Percentiles rank a stretch among this genome's conserved stretches.
phyloP scores from a whole-genome alignment of 2,113 vertebrate species.

The Onychorhynchus coronatus region DNA sequence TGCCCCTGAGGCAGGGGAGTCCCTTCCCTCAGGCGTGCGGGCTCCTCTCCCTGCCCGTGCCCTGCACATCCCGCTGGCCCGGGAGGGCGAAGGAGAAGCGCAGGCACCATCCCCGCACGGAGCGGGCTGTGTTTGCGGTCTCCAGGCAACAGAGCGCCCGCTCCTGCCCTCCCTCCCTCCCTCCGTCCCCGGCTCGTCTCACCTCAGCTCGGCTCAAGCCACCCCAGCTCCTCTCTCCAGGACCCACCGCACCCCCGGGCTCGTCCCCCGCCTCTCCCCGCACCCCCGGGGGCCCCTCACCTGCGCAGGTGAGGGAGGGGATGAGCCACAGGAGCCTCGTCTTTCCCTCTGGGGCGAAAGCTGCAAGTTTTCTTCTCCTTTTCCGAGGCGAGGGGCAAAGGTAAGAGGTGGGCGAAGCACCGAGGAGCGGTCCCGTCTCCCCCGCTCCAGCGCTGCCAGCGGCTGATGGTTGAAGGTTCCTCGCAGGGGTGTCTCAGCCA shows the following conservation, averaged over 20 bases:
- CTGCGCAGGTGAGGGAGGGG: neutral
- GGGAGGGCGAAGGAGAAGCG: neutral
- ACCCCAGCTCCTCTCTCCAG: neutral
- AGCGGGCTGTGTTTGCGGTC: slow-evolving; percentile 57
- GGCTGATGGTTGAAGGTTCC: neutral
- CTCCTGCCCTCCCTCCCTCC: neutral
- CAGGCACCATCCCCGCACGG: neutral
- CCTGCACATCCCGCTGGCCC: neutral
- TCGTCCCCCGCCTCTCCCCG: neutral
- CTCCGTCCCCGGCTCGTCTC: neutral
- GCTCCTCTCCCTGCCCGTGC: neutral
- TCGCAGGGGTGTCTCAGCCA: fast-evolving
- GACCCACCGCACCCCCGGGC: neutral
- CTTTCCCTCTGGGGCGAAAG: fast-evolving
- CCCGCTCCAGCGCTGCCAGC: neutral
- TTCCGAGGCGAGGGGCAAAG: neutral
- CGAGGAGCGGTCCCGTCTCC: fast-evolving
- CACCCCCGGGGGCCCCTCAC: neutral
- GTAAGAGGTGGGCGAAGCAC: neutral
- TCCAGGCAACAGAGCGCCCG: slow-evolving; percentile 48
- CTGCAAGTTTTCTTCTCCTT: neutral
- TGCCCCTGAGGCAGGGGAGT: neutral
- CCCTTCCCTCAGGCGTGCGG: neutral
- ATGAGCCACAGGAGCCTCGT: neutral
- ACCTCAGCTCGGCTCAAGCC: neutral